These are phyloP conservation scores for Nannobrachium achirus DNA, from an alignment of 2,113 vertebrate genomes.

Conservation along the genomic window DNA sequence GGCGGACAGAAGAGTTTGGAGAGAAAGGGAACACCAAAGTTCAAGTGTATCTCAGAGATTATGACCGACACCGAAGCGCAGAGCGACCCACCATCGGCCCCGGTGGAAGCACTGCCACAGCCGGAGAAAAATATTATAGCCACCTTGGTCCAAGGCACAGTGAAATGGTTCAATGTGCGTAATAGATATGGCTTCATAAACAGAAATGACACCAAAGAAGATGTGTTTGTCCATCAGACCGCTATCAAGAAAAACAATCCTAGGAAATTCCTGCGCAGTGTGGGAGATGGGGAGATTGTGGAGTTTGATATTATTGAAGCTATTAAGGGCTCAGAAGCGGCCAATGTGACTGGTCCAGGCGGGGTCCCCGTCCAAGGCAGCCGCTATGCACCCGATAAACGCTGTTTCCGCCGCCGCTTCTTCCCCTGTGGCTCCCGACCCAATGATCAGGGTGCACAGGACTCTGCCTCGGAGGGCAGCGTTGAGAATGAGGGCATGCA, in stretches of 20 bases:
- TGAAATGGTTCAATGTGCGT: slow-evolving; percentile 98
- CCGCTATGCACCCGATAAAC: slow-evolving; percentile 92
- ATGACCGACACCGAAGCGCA: slow-evolving; percentile 81
- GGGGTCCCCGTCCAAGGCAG: slow-evolving; percentile 94
- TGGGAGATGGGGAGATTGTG: slow-evolving; percentile 94
- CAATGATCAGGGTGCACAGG: slow-evolving; percentile 60
- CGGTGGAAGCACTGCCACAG: slow-evolving; percentile 57
- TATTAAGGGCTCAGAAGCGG: slow-evolving; percentile 94
- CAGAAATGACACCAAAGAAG: slow-evolving; percentile 97
- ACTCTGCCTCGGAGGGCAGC: slow-evolving; percentile 68
- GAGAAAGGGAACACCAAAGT: slow-evolving; percentile 41
- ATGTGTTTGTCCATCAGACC: slow-evolving; percentile 98
- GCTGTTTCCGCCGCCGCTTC: slow-evolving; percentile 89
- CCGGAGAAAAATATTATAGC: slow-evolving; percentile 83
- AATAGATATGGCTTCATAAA: slow-evolving; percentile 99
- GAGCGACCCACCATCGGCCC: slow-evolving; percentile 63
- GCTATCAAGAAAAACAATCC: slow-evolving; percentile 98
- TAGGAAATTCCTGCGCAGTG: slow-evolving; percentile 94
- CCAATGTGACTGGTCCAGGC: slow-evolving; percentile 93
- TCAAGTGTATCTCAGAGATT: slow-evolving; percentile 46
- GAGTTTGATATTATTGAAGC: slow-evolving; percentile 97
- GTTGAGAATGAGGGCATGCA: slow-evolving; percentile 76
- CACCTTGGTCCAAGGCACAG: slow-evolving; percentile 93
- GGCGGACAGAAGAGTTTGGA: slow-evolving; percentile 41
- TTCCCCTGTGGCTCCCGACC: slow-evolving; percentile 82